phyloP scores from a whole-genome alignment of 2,113 vertebrate genomes.

The Stegostoma tigrinum region DNA sequence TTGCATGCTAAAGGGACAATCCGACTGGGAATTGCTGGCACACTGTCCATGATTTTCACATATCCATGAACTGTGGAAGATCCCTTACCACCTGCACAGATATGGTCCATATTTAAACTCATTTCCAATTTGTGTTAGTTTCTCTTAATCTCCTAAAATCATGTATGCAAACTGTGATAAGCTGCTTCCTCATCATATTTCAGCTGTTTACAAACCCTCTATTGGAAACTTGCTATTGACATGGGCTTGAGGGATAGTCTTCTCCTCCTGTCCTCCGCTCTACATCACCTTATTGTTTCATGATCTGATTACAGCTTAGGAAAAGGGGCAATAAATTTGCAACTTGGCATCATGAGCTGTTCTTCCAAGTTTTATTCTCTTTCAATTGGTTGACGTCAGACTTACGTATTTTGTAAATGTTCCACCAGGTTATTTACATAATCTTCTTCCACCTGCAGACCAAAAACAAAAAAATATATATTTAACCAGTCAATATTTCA shows the following conservation, averaged over 20 bases:
- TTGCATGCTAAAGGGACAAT: not conserved
- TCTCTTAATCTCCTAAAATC: not conserved
- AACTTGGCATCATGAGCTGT: not conserved
- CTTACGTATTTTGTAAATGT: conserved; percentile 65
- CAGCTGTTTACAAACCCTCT: not conserved
- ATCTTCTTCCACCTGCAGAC: conserved; percentile 57
- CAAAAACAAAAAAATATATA: conserved; percentile 36
- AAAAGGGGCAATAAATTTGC: not conserved
- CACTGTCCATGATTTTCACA: not conserved
- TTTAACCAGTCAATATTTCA: not conserved
- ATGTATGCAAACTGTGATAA: not conserved
- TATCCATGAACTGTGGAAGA: not conserved
- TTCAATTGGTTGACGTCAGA: conserved; percentile 24
- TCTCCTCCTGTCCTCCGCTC: not conserved
- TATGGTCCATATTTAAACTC: not conserved
- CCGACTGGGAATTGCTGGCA: not conserved
- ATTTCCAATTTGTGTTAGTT: not conserved
- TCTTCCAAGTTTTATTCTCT: not conserved
- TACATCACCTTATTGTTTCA: not conserved
- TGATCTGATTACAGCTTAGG: not conserved
- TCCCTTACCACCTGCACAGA: not conserved
- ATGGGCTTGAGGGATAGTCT: not conserved
- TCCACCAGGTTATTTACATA: conserved; percentile 61
- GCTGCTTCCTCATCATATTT: too few species aligned
- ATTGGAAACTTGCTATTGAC: not conserved